These are phyloP conservation scores for Xylota segnis DNA, from an alignment of 2,888 invertebrate species.

Conservation along the genomic window DNA sequence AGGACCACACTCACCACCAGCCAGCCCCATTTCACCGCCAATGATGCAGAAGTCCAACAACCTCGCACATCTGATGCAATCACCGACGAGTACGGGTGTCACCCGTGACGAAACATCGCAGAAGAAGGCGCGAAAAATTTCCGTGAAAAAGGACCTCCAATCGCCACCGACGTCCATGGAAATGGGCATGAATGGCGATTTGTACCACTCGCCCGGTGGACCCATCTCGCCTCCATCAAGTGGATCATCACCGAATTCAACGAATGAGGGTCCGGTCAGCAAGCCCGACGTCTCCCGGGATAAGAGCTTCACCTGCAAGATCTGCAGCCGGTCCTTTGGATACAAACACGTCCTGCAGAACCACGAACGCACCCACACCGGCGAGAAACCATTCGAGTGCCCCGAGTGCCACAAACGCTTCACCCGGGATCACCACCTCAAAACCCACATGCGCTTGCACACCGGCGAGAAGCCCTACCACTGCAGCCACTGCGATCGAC, in stretches of 20 bases:
- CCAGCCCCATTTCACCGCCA: slow-evolving; percentile 83
- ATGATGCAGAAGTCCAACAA: slow-evolving; percentile 65
- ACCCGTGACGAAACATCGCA: slow-evolving; percentile 49
- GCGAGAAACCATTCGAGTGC: slow-evolving; percentile 97
- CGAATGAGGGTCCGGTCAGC: slow-evolving; percentile 79
- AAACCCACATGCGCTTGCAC: slow-evolving; percentile 96
- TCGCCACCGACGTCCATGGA: slow-evolving; percentile 80
- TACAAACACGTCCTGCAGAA: slow-evolving; percentile 98
- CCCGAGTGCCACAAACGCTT: slow-evolving; percentile 96
- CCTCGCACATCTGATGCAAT: slow-evolving; percentile 63
- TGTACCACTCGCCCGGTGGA: slow-evolving; percentile 81
- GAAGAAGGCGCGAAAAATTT: slow-evolving; percentile 82
- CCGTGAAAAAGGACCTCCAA: slow-evolving; percentile 82
- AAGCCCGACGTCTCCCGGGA: slow-evolving; percentile 87
- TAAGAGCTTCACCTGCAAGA: slow-evolving; percentile 94
- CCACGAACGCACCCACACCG: slow-evolving; percentile 97
- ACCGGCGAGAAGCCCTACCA: slow-evolving; percentile 97
- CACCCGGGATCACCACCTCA: slow-evolving; percentile 96
- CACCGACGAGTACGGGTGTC: slow-evolving; percentile 71
- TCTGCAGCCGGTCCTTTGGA: slow-evolving; percentile 95
- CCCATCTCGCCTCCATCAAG: slow-evolving; percentile 86
- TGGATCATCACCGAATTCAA: slow-evolving; percentile 86
- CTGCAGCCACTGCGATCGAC: slow-evolving; percentile 95
- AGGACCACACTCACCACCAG: slow-evolving; percentile 82
- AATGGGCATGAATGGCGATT: slow-evolving; percentile 81